A percentile compares a stretch with the other conserved stretches of the same genome.
These are phyloP conservation scores for Aix galericulata DNA, from an alignment of 2,113 vertebrate species.

Conservation along the genomic window DNA sequence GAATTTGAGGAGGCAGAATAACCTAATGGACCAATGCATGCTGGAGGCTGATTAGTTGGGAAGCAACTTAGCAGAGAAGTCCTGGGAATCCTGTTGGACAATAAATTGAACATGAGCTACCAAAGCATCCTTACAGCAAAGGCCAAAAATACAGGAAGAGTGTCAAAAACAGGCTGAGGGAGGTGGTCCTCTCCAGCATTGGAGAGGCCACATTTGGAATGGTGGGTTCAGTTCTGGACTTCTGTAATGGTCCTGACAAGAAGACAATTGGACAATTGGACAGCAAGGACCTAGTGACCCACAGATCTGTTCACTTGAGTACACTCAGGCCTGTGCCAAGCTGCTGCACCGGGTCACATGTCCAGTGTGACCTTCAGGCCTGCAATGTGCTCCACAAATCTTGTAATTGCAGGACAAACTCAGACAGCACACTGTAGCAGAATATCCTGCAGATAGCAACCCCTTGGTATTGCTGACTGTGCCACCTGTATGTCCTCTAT, in stretches of 20 bases:
- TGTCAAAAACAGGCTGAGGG: background rate
- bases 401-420: background rate
- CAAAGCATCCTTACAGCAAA: background rate
- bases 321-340: background rate
- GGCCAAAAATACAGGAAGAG: background rate
- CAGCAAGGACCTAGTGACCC: background rate
- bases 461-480: background rate
- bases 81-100: background rate
- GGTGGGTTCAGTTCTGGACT: background rate
- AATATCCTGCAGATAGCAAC: background rate
- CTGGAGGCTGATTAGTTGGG: background rate
- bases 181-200: background rate
- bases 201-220: background rate
- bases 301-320: background rate
- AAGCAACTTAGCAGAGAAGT: background rate
- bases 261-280: too few species aligned
- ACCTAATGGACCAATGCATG: accelerated
- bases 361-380: background rate
- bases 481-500: background rate
- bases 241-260: background rate
- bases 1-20: background rate
- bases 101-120: background rate
- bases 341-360: background rate
- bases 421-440: background rate
- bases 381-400: background rate